phyloP scores from a whole-genome alignment of 2,797 vertebrate genomes.

The Cuculus canorus region DNA sequence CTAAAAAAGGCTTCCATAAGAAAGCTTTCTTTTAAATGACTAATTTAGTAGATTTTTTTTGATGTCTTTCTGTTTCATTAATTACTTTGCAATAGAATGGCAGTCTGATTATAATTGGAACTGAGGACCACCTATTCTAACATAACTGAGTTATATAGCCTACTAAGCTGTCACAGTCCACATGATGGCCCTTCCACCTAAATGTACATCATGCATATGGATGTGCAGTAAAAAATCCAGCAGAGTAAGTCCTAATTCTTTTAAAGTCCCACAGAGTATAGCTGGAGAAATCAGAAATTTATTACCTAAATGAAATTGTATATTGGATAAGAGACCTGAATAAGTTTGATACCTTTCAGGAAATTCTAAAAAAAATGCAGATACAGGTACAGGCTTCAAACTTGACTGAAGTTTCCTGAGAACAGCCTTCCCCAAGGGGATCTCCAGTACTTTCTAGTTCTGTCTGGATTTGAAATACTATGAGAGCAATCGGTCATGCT shows the following conservation, averaged over 20 bases:
- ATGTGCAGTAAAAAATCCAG: not conserved
- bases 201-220: not conserved
- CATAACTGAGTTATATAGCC: not conserved
- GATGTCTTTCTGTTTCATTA: conserved; percentile 3
- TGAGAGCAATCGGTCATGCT: conserved; percentile 35
- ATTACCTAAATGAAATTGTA: not conserved
- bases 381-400: not conserved
- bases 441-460: not conserved
- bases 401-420: not conserved
- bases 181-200: not conserved
- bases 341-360: not conserved
- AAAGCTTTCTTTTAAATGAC: conserved; percentile 70
- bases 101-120: conserved; percentile 24
- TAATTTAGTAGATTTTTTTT: conserved; percentile 60
- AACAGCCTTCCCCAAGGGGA: not conserved
- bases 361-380: not conserved
- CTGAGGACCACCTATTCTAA: not conserved
- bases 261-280: not conserved
- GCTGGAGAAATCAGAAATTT: not conserved
- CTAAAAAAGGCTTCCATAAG: conserved; percentile 35
- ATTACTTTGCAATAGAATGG: conserved; percentile 59
- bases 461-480: not conserved
- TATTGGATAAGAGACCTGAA: not conserved
- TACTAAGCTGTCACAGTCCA: not conserved
- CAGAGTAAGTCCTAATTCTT: not conserved